Base-by-base conservation (phyloP, 1,140 invertebrate species). In the Sitodiplosis mosellana region DNA sequence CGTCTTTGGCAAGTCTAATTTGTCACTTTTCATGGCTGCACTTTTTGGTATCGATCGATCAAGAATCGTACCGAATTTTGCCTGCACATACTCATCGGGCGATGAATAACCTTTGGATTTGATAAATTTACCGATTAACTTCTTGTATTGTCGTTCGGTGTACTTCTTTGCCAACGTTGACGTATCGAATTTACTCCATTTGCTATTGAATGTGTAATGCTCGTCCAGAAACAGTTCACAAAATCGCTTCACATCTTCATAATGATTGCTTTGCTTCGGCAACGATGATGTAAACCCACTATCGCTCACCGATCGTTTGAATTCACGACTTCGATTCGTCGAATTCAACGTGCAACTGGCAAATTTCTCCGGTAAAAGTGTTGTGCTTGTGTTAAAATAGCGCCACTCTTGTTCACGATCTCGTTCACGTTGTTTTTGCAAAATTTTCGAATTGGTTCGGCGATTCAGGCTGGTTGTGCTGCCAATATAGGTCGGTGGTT, bases 61-160 rank as follows among this genome's bases (percentile, higher is more conserved):
- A 56, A 53, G 7, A 36, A 47, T n/a, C 17, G 14, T 22, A 15
- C 36, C 33, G 45, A 58, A 59, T 48, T 60, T 60, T n/a, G 55
- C 44, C 1, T 57, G 45, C 11, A 60, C 55, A 54, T 60, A 60
- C 12, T 54, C 20, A 11, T 56, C 47, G 5, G 56, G 52, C 7
- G 17, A 51, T 12, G 20, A 8, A 45, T 44, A 60, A 3, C 59
- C 59, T 18, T 59, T 58, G 0, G 48, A 42, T 0, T 18, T 18
- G 0, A 59, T 54, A 51, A 60, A 59, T 11, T 59, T 52, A 17
- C 53, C 48, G 0, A 60, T 47, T 1, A 60, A 49, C 0, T 52
- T 57, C 14, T 59, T 53, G 40, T 60, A 60, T 22, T 57, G 57
- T 3, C 50, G 15, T 33, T 51, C 49, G 2, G 41, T 43, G 20